Percentiles rank a stretch among this genome's conserved stretches.
phyloP scores from a whole-genome alignment of 2,113 vertebrate species.

The Etheostoma spectabile region DNA sequence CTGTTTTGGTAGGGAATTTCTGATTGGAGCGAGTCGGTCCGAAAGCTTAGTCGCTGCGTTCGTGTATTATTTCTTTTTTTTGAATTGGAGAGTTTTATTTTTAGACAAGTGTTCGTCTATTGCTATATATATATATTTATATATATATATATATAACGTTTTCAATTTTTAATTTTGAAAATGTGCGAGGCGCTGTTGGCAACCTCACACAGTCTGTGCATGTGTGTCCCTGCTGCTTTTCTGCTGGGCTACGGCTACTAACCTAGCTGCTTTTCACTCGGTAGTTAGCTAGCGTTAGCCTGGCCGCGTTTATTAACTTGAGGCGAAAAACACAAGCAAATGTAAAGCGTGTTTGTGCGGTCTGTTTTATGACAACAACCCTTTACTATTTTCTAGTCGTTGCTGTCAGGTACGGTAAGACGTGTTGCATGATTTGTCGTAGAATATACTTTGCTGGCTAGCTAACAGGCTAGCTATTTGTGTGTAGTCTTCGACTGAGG shows the following conservation, averaged over 20 bases:
- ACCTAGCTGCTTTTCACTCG: slow-evolving; percentile 78
- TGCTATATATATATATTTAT: background rate
- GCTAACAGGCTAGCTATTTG: slow-evolving; percentile 83
- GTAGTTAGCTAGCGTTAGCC: slow-evolving; percentile 75
- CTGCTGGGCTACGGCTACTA: slow-evolving; percentile 79
- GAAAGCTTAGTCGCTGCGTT: slow-evolving; percentile 25
- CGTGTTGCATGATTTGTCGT: slow-evolving; percentile 76
- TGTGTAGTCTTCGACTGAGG: slow-evolving; percentile 77
- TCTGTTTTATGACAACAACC: slow-evolving; percentile 47
- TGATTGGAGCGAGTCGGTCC: slow-evolving; percentile 53
- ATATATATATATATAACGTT: slow-evolving; percentile 1
- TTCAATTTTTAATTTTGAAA: slow-evolving; percentile 53
- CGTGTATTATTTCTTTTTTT: slow-evolving; percentile 18
- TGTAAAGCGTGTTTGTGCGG: slow-evolving; percentile 56
- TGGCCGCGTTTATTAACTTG: slow-evolving; percentile 62
- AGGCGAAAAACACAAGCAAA: slow-evolving; percentile 47
- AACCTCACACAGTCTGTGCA: slow-evolving; percentile 76
- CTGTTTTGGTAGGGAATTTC: slow-evolving; percentile 72
- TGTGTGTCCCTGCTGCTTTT: slow-evolving; percentile 80
- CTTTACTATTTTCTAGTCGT: slow-evolving; percentile 35
- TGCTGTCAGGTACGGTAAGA: slow-evolving; percentile 39
- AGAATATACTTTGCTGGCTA: slow-evolving; percentile 81
- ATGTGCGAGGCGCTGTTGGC: slow-evolving; percentile 80
- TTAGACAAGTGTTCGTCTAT: background rate
- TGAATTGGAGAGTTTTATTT: slow-evolving; percentile 24